Evolutionary conservation across 1,140 invertebrate genomes (phyloP).

Genomic region (Maniola jurtina): DNA sequence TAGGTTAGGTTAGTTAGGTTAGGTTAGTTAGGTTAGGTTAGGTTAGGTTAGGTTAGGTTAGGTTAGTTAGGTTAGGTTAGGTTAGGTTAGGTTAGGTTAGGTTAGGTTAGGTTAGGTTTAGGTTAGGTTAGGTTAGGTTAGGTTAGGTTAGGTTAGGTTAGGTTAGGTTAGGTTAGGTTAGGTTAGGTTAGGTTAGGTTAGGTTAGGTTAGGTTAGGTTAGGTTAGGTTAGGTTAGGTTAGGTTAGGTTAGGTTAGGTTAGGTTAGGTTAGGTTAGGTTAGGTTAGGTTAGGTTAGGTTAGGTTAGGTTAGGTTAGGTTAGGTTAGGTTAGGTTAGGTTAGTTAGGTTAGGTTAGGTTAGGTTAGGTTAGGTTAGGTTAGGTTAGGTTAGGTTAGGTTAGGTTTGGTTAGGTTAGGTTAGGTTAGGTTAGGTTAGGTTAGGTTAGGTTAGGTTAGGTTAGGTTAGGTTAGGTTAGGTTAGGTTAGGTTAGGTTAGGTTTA

Average conservation of each 20-base stretch:
- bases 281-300: constrained; percentile 11
- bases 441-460: constrained; percentile 10
- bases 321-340: neutral
- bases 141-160: neutral
- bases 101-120: constrained; percentile 42
- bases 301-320: constrained; percentile 3
- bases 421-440: constrained; percentile 14
- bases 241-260: neutral
- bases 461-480: constrained; percentile 15
- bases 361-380: constrained; percentile 4
- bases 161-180: neutral
- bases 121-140: constrained; percentile 36
- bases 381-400: constrained; percentile 1
- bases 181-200: constrained; percentile 4
- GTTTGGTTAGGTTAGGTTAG: constrained; percentile 11
- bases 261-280: constrained; percentile 8
- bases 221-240: neutral
- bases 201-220: constrained; percentile 1
- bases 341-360: constrained; percentile 10
- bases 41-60: constrained; percentile 44
- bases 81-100: constrained; percentile 32
- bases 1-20: constrained; percentile 35
- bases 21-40: constrained; percentile 45
- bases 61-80: constrained; percentile 20
- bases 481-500: constrained; percentile 11